Conservation (phyloP, 2,113 vertebrate genomes). For the Stigmatopora argus region DNA sequence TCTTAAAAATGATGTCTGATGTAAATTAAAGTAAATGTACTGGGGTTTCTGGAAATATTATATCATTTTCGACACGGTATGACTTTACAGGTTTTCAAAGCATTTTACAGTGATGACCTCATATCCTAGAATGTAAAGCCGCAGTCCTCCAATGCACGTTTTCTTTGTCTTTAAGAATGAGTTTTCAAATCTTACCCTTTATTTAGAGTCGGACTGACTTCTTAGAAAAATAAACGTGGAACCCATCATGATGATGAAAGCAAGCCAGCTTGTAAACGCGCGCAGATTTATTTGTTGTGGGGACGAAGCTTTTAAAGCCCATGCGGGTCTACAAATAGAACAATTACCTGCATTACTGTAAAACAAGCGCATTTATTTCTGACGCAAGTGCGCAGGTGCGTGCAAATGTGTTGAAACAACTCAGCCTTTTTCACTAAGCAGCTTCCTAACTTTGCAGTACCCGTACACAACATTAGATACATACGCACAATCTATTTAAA, state of each 20-base stretch:
- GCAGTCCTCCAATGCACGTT: background rate
- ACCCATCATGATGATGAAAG: slow-evolving; percentile 51
- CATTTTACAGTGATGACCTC: no score
- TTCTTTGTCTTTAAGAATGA: slow-evolving; percentile 24
- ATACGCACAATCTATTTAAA: background rate
- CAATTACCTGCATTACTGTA: background rate
- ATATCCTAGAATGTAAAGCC: no score
- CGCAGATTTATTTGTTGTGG: slow-evolving; percentile 59
- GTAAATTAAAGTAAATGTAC: no score
- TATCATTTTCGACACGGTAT: no score
- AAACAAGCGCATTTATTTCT: background rate
- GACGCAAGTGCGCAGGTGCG: background rate
- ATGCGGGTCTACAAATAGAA: slow-evolving; percentile 38
- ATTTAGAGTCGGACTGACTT: background rate
- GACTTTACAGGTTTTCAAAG: no score
- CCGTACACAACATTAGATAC: background rate
- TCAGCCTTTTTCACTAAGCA: background rate
- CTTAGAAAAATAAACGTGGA: background rate
- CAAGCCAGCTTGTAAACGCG: slow-evolving; percentile 53
- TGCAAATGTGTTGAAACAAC: background rate
- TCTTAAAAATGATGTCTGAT: no score
- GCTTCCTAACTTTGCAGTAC: background rate
- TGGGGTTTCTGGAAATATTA: no score
- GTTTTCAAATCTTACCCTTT: slow-evolving; percentile 23
- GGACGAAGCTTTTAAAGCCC: slow-evolving; percentile 21